phyloP scores from a whole-genome alignment of 1,140 invertebrate genomes.

The Pseudomyrmex flavicornis region DNA sequence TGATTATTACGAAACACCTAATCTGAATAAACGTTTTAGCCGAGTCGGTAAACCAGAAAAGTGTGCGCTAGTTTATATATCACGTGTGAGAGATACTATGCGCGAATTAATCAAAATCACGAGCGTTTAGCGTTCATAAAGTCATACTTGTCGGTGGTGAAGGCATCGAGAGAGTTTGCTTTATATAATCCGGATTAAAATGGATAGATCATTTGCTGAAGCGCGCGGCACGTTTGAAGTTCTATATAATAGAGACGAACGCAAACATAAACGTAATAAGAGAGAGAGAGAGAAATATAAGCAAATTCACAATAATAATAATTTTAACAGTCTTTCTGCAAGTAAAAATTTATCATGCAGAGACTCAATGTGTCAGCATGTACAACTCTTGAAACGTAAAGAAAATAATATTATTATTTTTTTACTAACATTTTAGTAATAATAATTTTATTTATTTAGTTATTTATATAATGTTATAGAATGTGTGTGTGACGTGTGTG shows the following conservation, averaged over 20 bases:
- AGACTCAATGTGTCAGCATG: too few relatives aligned
- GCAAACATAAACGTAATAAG: background rate
- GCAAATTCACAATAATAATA: background rate
- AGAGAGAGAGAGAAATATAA: background rate
- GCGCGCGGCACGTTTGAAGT: background rate
- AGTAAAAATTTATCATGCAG: background rate
- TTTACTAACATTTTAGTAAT: too few relatives aligned
- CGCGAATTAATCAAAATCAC: conserved; percentile 26
- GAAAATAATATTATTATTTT: too few relatives aligned
- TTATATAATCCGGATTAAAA: conserved; percentile 6
- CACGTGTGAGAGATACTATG: conserved; percentile 6
- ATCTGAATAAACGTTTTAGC: conserved; percentile 69
- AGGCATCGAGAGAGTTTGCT: background rate
- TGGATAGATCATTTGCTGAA: background rate
- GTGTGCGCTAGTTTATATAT: conserved; percentile 35
- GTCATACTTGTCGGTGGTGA: background rate
- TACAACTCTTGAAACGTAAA: too few relatives aligned
- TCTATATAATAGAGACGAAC: background rate
- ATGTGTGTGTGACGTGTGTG: too few relatives aligned
- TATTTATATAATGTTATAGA: too few relatives aligned
- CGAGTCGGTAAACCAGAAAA: conserved; percentile 23
- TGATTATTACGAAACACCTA: conserved; percentile 72
- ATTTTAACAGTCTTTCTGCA: background rate
- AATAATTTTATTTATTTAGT: too few relatives aligned
- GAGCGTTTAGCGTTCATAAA: background rate